Evolutionary conservation across 2,113 vertebrate species (phyloP).

Genomic region (Felis chaus): DNA sequence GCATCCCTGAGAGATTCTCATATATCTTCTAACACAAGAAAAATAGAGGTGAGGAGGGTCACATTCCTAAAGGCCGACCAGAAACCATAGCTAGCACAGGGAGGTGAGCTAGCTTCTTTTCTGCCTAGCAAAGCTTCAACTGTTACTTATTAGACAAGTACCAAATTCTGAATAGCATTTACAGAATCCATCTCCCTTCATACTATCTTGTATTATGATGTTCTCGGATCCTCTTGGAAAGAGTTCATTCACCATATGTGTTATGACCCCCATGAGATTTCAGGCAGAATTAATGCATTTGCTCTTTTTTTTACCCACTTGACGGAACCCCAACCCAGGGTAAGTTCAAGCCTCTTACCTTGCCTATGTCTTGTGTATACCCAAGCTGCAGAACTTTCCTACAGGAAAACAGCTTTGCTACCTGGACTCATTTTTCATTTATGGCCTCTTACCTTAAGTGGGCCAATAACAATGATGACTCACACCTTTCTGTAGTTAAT

Average conservation of each 20-base stretch:
- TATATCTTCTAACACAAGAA: background rate
- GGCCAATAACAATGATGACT: background rate
- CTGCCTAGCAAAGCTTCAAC: background rate
- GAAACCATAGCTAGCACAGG: background rate
- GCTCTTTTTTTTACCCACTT: background rate
- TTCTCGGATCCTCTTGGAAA: background rate
- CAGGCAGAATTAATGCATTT: background rate
- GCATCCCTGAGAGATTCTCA: conserved; percentile 2
- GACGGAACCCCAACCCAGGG: background rate
- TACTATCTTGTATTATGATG: background rate
- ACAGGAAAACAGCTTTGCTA: background rate
- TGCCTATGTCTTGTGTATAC: background rate
- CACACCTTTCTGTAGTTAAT: background rate
- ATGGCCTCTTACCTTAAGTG: background rate
- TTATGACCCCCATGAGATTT: background rate
- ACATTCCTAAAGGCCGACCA: background rate
- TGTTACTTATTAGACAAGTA: background rate
- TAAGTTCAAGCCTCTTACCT: background rate
- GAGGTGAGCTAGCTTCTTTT: background rate
- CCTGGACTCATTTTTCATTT: background rate
- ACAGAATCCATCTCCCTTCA: background rate
- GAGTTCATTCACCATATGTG: background rate
- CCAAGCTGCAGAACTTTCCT: background rate
- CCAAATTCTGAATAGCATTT: background rate
- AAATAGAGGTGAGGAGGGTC: background rate